Percentiles rank a stretch among this genome's conserved stretches.
phyloP scores from a whole-genome alignment of 2,888 invertebrate species.

The Perdita meconis region DNA sequence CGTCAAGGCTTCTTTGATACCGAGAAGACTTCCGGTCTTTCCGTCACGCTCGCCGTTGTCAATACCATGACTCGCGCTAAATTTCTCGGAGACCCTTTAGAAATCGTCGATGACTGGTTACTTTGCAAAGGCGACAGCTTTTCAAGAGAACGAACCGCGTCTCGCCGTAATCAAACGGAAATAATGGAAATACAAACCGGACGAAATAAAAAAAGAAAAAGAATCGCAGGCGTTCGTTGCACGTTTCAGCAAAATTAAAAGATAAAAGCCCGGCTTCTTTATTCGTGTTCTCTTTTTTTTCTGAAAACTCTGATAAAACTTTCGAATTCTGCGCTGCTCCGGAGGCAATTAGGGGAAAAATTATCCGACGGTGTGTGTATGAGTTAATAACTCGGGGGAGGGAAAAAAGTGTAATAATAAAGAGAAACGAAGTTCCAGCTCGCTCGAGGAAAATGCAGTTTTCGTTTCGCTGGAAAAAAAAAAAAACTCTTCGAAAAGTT shows the following conservation, averaged over 20 bases:
- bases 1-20: conserved; percentile 5
- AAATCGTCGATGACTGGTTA: conserved; percentile 11
- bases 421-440: not conserved
- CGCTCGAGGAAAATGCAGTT: not conserved
- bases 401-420: not conserved
- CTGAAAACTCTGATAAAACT: not conserved
- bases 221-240: not conserved
- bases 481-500: conserved; percentile 12
- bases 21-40: conserved; percentile 16
- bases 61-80: not conserved
- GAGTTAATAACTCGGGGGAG: conserved; percentile 12
- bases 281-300: not conserved
- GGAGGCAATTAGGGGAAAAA: not conserved
- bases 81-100: not conserved
- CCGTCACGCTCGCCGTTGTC: not conserved
- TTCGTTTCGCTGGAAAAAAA: not conserved
- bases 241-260: conserved; percentile 7
- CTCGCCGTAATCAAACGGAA: not conserved
- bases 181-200: not conserved
- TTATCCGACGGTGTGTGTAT: not conserved
- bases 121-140: not conserved
- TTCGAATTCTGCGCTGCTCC: not conserved
- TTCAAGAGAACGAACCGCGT: not conserved
- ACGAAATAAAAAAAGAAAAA: conserved; percentile 1
- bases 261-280: conserved; percentile 3